phyloP scores from a whole-genome alignment of 2,113 vertebrate genomes.

The Recurvirostra avosetta region DNA sequence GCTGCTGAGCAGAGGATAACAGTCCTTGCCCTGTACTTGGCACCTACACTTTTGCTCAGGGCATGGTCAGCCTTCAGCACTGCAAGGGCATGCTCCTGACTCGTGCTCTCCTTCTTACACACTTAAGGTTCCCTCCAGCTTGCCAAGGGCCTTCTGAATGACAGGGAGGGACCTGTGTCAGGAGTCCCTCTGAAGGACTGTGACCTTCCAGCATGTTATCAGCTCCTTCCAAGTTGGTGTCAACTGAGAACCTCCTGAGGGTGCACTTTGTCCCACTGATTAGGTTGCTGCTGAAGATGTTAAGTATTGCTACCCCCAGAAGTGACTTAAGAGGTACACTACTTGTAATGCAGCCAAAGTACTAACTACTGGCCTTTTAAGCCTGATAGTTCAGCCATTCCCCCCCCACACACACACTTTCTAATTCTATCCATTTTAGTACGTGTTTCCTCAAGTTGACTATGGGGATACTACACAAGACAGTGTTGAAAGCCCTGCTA shows the following conservation, averaged over 20 bases:
- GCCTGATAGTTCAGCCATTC: neutral
- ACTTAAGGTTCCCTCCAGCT: neutral
- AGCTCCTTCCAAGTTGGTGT: neutral
- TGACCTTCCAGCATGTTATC: neutral
- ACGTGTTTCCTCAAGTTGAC: neutral
- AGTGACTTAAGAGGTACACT: neutral
- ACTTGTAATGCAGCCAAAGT: neutral
- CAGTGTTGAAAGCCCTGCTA: neutral
- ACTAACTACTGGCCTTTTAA: neutral
- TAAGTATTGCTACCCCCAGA: neutral
- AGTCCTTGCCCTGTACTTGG: too few species aligned
- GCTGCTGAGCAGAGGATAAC: too few species aligned
- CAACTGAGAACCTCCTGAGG: neutral
- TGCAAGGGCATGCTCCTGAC: neutral
- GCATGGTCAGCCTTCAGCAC: neutral
- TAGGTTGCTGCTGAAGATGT: neutral
- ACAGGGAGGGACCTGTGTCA: too few species aligned
- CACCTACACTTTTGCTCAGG: too few species aligned
- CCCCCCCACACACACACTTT: fast-evolving
- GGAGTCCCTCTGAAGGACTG: neutral
- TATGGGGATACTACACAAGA: neutral
- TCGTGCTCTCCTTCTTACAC: neutral
- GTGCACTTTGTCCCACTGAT: neutral
- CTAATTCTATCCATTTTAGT: neutral
- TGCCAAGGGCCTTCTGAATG: neutral